Percentiles rank a stretch among this genome's conserved stretches.
These are phyloP conservation scores for Lytechinus pictus DNA, from an alignment of 35 echinoderm and acorn worm species.

Conservation along the genomic window DNA sequence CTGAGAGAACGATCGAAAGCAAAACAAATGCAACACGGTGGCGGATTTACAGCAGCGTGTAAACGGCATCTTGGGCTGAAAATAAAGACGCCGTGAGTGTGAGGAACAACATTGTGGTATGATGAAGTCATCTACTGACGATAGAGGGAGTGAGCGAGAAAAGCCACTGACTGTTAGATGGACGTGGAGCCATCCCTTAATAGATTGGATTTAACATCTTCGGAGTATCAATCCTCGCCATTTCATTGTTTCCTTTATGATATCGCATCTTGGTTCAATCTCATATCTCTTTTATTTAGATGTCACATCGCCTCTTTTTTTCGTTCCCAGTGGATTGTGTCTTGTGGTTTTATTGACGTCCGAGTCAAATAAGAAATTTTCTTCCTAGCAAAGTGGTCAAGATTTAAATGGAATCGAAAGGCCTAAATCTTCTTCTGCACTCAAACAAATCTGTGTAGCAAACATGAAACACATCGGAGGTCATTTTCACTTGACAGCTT, in stretches of 20 bases:
- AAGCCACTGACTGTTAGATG: background rate
- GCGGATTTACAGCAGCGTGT: constrained; percentile 14
- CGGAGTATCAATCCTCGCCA: background rate
- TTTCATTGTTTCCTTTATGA: constrained; percentile 5
- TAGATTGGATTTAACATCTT: constrained; percentile 55
- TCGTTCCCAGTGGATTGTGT: background rate
- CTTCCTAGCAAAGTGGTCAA: constrained; percentile 42
- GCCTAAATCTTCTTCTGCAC: constrained; percentile 45
- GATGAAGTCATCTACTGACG: background rate
- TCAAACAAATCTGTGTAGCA: constrained; percentile 20
- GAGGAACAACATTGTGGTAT: background rate
- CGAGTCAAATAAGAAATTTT: constrained; percentile 4
- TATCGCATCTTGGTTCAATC: constrained; percentile 3
- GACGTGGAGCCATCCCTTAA: constrained; percentile 46
- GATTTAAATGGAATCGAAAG: constrained; percentile 50
- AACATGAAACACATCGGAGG: constrained; percentile 6
- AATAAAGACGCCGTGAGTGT: background rate
- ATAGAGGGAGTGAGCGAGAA: background rate
- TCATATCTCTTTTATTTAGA: constrained; percentile 22
- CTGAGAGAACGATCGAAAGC: background rate
- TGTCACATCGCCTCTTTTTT: background rate
- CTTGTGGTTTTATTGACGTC: constrained; percentile 43
- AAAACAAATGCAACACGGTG: constrained; percentile 10
- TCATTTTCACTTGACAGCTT: background rate
- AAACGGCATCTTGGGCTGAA: background rate